Conservation (phyloP, 2,113 vertebrate genomes). For the Sturnira hondurensis region DNA sequence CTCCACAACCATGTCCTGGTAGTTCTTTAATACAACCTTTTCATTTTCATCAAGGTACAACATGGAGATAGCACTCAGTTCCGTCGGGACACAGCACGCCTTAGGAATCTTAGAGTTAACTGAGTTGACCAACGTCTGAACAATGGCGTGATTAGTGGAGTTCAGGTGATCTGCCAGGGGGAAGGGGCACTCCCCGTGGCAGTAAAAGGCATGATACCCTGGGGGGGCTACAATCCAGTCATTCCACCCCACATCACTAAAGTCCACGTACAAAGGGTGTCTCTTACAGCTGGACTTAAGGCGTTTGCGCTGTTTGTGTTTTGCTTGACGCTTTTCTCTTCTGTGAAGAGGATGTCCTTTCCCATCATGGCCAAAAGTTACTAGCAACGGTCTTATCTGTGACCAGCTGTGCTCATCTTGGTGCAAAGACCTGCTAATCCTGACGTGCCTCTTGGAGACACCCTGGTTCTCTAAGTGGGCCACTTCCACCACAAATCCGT, state of each 20-base stretch:
- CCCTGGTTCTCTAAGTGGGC: slow-evolving; percentile 86
- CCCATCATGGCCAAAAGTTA: slow-evolving; percentile 96
- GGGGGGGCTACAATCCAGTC: slow-evolving; percentile 99
- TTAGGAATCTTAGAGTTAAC: slow-evolving; percentile 98
- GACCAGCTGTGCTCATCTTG: slow-evolving; percentile 92
- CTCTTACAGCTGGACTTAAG: slow-evolving; percentile 95
- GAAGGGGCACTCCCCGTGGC: slow-evolving; percentile 98
- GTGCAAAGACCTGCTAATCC: slow-evolving; percentile 97
- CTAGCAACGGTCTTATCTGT: slow-evolving; percentile 92
- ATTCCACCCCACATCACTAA: slow-evolving; percentile 99
- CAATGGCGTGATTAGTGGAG: slow-evolving; percentile 98
- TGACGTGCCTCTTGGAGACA: slow-evolving; percentile 88
- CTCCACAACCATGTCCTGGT: slow-evolving; percentile 99
- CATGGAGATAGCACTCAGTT: slow-evolving; percentile 98
- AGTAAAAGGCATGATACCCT: slow-evolving; percentile 98
- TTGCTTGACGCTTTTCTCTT: slow-evolving; percentile 92
- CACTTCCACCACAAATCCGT: slow-evolving; percentile 96
- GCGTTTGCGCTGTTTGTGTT: slow-evolving; percentile 91
- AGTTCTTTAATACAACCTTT: slow-evolving; percentile 99
- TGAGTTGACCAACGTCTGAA: slow-evolving; percentile 99
- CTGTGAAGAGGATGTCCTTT: slow-evolving; percentile 92
- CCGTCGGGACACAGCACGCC: slow-evolving; percentile 98
- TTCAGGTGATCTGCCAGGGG: slow-evolving; percentile 98
- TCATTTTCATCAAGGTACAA: slow-evolving; percentile 98
- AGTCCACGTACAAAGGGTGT: slow-evolving; percentile 97